Percentiles rank a stretch among this genome's conserved stretches.
These are phyloP conservation scores for Plecturocebus donacophilus DNA, from an alignment of 2,113 vertebrate species.

Conservation along the genomic window DNA sequence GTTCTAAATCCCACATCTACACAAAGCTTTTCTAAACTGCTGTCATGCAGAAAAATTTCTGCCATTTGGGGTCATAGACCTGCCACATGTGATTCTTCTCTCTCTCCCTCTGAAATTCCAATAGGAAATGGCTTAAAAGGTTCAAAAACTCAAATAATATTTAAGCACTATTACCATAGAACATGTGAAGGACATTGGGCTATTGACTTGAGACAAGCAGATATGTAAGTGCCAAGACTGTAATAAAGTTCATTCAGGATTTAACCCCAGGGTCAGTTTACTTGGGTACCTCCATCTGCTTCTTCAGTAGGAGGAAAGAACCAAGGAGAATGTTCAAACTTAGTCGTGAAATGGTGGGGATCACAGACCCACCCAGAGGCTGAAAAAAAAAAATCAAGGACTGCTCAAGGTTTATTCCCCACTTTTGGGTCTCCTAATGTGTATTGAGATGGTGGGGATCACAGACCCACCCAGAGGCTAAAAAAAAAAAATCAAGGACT, in stretches of 20 bases:
- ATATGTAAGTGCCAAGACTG: background rate
- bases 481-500: background rate
- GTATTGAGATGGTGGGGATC: too few relatives aligned
- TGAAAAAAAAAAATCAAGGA: too few relatives aligned
- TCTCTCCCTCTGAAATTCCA: background rate
- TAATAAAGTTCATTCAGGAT: background rate
- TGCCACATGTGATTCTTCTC: background rate
- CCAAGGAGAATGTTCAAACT: background rate
- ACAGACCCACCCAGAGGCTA: too few relatives aligned
- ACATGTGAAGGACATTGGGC: background rate
- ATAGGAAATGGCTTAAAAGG: background rate
- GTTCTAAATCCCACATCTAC: background rate
- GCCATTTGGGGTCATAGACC: background rate
- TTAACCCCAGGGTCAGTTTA: background rate
- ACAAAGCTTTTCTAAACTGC: background rate
- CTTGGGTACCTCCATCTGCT: background rate
- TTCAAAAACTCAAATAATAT: background rate
- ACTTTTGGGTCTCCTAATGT: too few relatives aligned
- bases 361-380: background rate
- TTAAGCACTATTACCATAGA: constrained; percentile 16
- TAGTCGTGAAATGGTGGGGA: background rate
- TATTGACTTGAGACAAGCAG: background rate
- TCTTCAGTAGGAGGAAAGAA: constrained; percentile 13
- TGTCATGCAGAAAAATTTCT: background rate
- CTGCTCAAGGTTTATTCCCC: too few relatives aligned